These are phyloP conservation scores for Cettia cetti DNA, from an alignment of 2,113 vertebrate genomes.

Conservation along the genomic window DNA sequence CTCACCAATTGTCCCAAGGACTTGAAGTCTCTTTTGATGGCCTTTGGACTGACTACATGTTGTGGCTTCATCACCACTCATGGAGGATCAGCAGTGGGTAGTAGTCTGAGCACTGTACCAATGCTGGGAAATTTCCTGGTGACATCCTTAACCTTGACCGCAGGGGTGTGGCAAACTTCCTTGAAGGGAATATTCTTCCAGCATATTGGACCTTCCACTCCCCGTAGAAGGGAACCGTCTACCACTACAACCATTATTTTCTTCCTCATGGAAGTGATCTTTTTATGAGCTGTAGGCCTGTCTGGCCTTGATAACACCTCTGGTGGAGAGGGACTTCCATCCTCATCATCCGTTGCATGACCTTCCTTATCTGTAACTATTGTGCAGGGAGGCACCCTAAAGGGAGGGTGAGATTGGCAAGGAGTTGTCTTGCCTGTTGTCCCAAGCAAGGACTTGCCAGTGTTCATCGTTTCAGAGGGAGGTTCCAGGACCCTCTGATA, in stretches of 20 bases:
- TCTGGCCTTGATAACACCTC: background rate
- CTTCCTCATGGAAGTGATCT: background rate
- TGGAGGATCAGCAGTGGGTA: background rate
- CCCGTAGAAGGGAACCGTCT: background rate
- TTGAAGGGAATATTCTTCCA: background rate
- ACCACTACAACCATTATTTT: background rate
- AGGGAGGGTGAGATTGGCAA: background rate
- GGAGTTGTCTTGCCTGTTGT: background rate
- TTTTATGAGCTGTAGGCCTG: background rate
- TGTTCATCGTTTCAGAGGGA: background rate
- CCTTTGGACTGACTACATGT: background rate
- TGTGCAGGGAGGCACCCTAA: background rate
- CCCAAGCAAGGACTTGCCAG: background rate
- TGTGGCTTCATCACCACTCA: background rate
- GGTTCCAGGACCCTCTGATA: background rate
- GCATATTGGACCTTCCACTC: background rate
- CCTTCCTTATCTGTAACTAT: background rate
- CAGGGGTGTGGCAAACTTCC: background rate
- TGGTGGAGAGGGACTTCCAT: background rate
- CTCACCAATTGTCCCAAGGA: background rate
- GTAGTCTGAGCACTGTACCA: background rate
- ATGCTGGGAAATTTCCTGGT: background rate
- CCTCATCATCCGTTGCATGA: background rate
- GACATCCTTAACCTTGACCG: fast-evolving
- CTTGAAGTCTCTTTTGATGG: background rate